Evolutionary conservation across 2,113 vertebrate genomes (phyloP), one percentile per base, ranked within the genome.

Genomic region (Bubo scandiacus): DNA sequence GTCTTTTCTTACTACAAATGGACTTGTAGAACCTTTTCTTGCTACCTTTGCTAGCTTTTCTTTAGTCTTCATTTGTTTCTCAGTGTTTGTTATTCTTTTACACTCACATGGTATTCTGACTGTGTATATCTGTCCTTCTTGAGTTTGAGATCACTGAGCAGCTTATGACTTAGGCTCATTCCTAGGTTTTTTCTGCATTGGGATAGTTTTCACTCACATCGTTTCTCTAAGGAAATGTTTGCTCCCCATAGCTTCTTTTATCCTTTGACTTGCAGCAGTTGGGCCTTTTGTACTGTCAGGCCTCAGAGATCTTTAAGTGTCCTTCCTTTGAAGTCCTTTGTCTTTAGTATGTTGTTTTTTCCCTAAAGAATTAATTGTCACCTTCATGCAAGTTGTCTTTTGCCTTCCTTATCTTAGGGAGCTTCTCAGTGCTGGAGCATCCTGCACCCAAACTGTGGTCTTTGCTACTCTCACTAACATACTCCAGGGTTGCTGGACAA

Each of bases 21-120:
- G 52, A 75, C 74, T 67, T 47, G 45, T 19, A 40, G 72, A 70
- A 47, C 43, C 42, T 90, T 72, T 81, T n/a, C 63, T 34, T 70
- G 17, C 71, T 62, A 22, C 58, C 25, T 77, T 62, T n/a, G 26
- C 67, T 63, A 68, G 40, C 78, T 81, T 36, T n/a, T 21, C 43
- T 71, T 34, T 5, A 6, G 17, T 72, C 49, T 78, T 54, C 58
- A 10, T 36, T 84, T 72, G 47, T 84, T 87, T 65, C 72, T 38
- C 49, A 5, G n/a, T 10, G 9, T 65, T 75, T 52, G 20, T 62
- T 57, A 5, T 25, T 52, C 15, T 43, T 63, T 58, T 9, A 3
- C 19, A 18, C 32, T 22, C 5, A 15, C 0, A 0, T 10, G 7
- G 0, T 34, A 12, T 34, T 59, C 72, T 70, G 61, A 3, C 68